phyloP scores from a whole-genome alignment of 2,888 invertebrate genomes.

The Yponomeuta plumbellus region DNA sequence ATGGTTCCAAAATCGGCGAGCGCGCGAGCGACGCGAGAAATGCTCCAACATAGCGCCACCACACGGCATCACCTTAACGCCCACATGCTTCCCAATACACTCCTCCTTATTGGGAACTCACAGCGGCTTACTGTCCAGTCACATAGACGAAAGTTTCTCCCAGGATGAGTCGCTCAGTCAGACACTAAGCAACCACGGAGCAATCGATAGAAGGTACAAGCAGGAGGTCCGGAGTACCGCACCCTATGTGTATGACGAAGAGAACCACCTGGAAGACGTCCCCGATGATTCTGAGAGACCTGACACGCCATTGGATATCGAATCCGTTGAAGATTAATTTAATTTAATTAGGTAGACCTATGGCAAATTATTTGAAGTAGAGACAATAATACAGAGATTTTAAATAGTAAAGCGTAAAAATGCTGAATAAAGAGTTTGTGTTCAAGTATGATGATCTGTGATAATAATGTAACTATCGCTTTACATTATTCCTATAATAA shows the following conservation, averaged over 20 bases:
- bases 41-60: constrained; percentile 49
- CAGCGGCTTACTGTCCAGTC: neutral
- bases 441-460: neutral
- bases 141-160: neutral
- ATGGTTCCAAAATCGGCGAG: constrained; percentile 89
- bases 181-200: neutral
- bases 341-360: neutral
- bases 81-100: constrained; percentile 33
- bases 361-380: too few relatives aligned
- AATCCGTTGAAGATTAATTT: constrained; percentile 33
- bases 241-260: neutral
- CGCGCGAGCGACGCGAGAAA: constrained; percentile 83
- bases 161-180: constrained; percentile 8
- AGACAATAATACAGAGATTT: too few relatives aligned
- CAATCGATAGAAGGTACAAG: neutral
- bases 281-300: constrained; percentile 29
- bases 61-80: constrained; percentile 47
- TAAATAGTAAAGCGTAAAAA: too few relatives aligned
- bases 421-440: neutral
- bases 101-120: neutral
- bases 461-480: neutral
- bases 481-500: neutral
- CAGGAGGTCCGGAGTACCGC: neutral
- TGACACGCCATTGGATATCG: constrained; percentile 53
- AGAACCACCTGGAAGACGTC: neutral